Conservation (phyloP, 2,888 invertebrate species). For the Agonopterix alstromeriana region DNA sequence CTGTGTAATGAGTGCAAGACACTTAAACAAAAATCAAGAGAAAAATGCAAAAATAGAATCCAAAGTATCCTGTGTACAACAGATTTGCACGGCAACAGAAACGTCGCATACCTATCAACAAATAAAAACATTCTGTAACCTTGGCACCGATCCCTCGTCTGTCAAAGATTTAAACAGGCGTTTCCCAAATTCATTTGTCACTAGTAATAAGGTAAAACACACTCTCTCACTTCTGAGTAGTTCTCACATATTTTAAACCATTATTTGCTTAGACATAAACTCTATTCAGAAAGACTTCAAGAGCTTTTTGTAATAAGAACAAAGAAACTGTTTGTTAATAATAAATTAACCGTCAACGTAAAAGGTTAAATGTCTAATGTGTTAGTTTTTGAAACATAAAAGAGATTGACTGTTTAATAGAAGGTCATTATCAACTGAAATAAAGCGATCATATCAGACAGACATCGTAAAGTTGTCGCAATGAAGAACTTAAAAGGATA, state of each 20-base stretch:
- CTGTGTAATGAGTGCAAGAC: too few species aligned
- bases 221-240: slow-evolving; percentile 14
- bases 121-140: slow-evolving; percentile 16
- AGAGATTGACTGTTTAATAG: neutral
- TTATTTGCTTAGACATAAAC: slow-evolving; percentile 1
- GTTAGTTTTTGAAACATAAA: slow-evolving; percentile 16
- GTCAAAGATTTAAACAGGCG: slow-evolving; percentile 42
- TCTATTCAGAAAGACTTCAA: slow-evolving; percentile 9
- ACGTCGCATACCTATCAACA: slow-evolving; percentile 4
- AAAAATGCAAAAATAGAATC: too few species aligned
- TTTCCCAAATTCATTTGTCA: slow-evolving; percentile 45
- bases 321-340: slow-evolving; percentile 18
- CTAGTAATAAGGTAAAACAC: slow-evolving; percentile 27
- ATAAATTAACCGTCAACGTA: slow-evolving; percentile 17
- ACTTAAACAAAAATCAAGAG: too few species aligned
- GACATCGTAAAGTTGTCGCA: neutral
- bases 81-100: slow-evolving; percentile 2
- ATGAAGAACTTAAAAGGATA: neutral
- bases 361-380: slow-evolving; percentile 14
- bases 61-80: too few species aligned
- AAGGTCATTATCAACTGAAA: neutral
- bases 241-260: slow-evolving; percentile 9
- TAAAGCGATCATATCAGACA: too few species aligned
- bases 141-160: slow-evolving; percentile 41
- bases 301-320: slow-evolving; percentile 18